Conservation (phyloP, 2,797 vertebrate species). For the Micromesistius poutassou region DNA sequence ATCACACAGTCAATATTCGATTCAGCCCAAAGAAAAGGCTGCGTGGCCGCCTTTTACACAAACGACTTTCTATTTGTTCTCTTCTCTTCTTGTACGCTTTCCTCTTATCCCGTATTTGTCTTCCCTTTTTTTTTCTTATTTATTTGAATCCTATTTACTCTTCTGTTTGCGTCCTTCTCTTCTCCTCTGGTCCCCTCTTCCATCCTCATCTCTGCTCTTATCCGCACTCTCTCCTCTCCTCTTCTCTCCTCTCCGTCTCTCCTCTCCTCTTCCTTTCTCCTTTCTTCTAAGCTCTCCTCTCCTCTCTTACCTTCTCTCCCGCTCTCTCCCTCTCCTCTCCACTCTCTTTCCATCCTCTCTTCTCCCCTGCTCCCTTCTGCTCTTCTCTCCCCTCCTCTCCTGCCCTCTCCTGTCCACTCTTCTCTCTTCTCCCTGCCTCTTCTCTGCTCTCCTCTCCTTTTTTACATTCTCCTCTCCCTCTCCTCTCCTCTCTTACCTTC, state of each 20-base stretch:
- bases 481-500: neutral
- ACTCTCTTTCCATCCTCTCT: neutral
- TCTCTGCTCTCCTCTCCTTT: constrained; percentile 10
- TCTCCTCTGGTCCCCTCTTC: neutral
- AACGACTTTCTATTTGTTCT: neutral
- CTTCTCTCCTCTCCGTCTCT: no score
- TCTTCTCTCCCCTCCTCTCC: neutral
- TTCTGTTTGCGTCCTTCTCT: neutral
- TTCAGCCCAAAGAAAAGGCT: neutral
- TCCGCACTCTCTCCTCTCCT: no score
- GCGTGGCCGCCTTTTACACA: neutral
- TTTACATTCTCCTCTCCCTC: constrained; percentile 14
- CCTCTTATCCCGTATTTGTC: neutral
- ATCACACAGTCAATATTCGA: neutral
- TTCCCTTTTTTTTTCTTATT: neutral
- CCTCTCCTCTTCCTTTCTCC: neutral
- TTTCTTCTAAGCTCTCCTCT: neutral
- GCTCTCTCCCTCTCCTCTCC: neutral
- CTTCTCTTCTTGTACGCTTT: neutral
- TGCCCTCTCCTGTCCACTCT: neutral
- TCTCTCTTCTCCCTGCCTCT: neutral
- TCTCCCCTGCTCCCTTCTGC: neutral
- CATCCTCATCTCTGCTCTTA: no score
- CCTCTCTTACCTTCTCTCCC: neutral
- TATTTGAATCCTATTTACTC: neutral